Conservation (phyloP, 2,113 vertebrate genomes). For the Lates calcarifer region DNA sequence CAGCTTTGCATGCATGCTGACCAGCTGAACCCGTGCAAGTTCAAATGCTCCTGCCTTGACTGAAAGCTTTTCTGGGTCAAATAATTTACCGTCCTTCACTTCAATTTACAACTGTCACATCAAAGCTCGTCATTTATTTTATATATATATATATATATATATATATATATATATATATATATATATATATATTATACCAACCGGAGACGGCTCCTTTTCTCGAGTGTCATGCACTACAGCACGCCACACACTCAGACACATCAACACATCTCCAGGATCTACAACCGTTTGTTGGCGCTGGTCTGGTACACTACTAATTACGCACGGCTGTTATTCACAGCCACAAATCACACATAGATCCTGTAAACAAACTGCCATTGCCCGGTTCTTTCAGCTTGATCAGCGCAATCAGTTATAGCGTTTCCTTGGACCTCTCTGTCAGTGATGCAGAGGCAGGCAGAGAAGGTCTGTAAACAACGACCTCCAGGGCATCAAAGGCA, state of each 20-base stretch:
- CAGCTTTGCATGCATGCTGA: conserved; percentile 36
- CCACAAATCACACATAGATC: conserved; percentile 25
- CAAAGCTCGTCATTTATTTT: conserved; percentile 62
- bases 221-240: conserved; percentile 45
- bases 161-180: no score
- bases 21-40: conserved; percentile 56
- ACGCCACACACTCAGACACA: conserved; percentile 19
- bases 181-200: not conserved
- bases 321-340: conserved; percentile 34
- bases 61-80: conserved; percentile 75
- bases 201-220: conserved; percentile 34
- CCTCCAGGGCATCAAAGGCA: conserved; percentile 28
- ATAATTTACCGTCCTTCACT: conserved; percentile 73
- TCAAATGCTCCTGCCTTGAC: conserved; percentile 50
- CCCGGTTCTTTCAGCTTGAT: conserved; percentile 22
- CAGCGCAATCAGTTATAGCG: conserved; percentile 8
- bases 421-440: conserved; percentile 18
- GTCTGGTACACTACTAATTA: conserved; percentile 44
- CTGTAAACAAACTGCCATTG: conserved; percentile 34
- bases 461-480: conserved; percentile 47
- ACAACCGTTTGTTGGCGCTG: conserved; percentile 50
- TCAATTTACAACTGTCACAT: conserved; percentile 73
- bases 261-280: conserved; percentile 36
- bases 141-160: no score
- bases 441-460: conserved; percentile 30